A percentile compares a stretch with the other conserved stretches of the same genome.
Evolutionary conservation across 2,113 vertebrate species (phyloP).

Genomic region (Campylomormyrus tamandua): DNA sequence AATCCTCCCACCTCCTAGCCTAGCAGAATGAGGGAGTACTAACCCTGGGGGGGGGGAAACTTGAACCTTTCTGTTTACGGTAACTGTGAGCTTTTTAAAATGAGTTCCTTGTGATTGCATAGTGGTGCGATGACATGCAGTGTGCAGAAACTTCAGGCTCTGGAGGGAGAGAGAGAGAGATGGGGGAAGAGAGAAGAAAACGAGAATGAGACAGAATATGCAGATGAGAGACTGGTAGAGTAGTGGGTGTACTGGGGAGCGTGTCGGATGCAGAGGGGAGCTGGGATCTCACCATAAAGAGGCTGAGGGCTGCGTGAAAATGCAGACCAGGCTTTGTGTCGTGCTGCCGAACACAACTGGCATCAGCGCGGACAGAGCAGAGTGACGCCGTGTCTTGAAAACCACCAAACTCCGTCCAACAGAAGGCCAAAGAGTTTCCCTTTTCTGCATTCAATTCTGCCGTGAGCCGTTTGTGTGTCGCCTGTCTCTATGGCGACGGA

Average conservation of each 20-base stretch:
- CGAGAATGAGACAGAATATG: not conserved
- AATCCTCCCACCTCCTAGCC: not conserved
- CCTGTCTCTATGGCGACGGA: not conserved
- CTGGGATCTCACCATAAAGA: not conserved
- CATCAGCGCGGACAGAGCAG: not conserved
- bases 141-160: conserved; percentile 29
- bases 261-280: not conserved
- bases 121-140: conserved; percentile 29
- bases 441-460: not conserved
- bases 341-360: not conserved
- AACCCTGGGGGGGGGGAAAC: not conserved
- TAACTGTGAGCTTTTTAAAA: conserved; percentile 19
- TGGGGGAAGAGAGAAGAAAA: not conserved
- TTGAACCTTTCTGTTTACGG: conserved; percentile 23
- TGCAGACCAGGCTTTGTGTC: not conserved
- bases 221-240: not conserved
- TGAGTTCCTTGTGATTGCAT: conserved; percentile 38
- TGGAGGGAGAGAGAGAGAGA: conserved; percentile 13
- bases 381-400: not conserved
- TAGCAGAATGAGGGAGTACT: not conserved
- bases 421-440: not conserved
- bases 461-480: not conserved
- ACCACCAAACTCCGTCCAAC: not conserved
- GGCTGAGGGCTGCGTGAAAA: not conserved
- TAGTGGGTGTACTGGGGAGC: not conserved